Evolutionary conservation across 1,140 invertebrate species (phyloP).

Genomic region (Drosophila guanche): DNA sequence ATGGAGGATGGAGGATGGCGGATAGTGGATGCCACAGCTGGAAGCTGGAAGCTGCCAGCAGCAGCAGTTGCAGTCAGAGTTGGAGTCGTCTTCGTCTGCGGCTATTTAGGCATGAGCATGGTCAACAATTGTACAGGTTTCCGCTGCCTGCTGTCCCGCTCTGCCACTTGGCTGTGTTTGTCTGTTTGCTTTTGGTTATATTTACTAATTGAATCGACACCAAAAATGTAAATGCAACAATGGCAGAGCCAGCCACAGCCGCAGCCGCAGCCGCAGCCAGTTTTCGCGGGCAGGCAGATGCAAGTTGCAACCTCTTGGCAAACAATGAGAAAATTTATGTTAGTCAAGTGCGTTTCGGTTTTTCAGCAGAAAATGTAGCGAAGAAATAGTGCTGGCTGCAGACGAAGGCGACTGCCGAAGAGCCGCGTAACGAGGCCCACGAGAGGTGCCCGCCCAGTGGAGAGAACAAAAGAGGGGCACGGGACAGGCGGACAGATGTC

Average conservation of each 20-base stretch:
- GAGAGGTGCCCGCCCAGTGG: no score
- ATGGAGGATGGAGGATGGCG: conserved; percentile 36
- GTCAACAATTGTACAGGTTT: conserved; percentile 80
- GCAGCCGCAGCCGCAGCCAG: conserved; percentile 62
- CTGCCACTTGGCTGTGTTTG: conserved; percentile 49
- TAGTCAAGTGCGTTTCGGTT: conserved; percentile 71
- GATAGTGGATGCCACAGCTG: conserved; percentile 55
- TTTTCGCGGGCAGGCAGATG: conserved; percentile 48
- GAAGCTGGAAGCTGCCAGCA: background rate
- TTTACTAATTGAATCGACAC: conserved; percentile 84
- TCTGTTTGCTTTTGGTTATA: conserved; percentile 83
- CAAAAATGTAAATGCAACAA: conserved; percentile 83
- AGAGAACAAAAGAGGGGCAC: background rate
- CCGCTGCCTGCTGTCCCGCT: background rate
- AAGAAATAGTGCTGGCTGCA: conserved; percentile 59
- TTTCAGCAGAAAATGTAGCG: conserved; percentile 72
- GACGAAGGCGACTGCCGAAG: conserved; percentile 6
- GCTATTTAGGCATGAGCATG: conserved; percentile 82
- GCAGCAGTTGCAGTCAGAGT: no score
- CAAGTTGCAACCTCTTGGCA: conserved; percentile 38
- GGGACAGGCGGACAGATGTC: conserved; percentile 26
- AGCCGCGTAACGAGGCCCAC: conserved; percentile 69
- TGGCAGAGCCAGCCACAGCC: conserved; percentile 45
- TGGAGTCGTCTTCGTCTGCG: conserved; percentile 28
- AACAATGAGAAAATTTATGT: conserved; percentile 82